A percentile compares a stretch with the other conserved stretches of the same genome.
Conservation (phyloP, 1,140 invertebrate species). For the Aphaenogaster ashmeadi region DNA sequence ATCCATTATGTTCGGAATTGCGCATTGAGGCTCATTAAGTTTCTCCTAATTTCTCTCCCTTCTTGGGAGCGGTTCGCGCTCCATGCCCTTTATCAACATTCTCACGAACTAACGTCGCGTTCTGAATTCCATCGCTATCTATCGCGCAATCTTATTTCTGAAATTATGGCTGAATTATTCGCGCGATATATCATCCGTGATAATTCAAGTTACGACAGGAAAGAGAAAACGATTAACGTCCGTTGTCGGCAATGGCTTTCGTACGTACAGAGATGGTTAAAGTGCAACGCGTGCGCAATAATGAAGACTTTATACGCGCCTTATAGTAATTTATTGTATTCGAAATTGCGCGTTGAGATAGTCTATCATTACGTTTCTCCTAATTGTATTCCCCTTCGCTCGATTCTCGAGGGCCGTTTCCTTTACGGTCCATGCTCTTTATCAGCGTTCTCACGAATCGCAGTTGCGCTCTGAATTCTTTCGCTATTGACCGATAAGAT, state of each 20-base stretch:
- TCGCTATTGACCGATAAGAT: neutral
- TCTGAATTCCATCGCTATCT: conserved; percentile 53
- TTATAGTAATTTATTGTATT: conserved; percentile 42
- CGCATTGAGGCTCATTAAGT: conserved; percentile 31
- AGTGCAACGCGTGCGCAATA: conserved; percentile 32
- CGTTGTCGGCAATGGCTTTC: conserved; percentile 21
- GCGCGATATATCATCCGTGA: conserved; percentile 47
- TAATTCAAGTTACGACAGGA: conserved; percentile 50
- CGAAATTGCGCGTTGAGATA: conserved; percentile 12
- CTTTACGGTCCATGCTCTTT: neutral
- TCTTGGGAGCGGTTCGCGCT: conserved; percentile 30
- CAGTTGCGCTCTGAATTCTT: neutral
- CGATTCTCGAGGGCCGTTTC: neutral
- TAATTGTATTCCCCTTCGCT: conserved; percentile 33
- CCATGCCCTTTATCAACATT: conserved; percentile 47
- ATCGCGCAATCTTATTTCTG: conserved; percentile 58
- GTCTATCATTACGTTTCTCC: conserved; percentile 42
- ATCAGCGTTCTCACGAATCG: conserved; percentile 26
- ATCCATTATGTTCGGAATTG: conserved; percentile 41
- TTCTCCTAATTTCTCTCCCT: conserved; percentile 51
- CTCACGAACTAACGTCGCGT: conserved; percentile 52
- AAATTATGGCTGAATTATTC: conserved; percentile 66
- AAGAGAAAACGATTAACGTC: conserved; percentile 59
- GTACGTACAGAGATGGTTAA: conserved; percentile 13
- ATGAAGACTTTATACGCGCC: conserved; percentile 21